Evolutionary conservation across 2,113 vertebrate genomes (phyloP).

Genomic region (Pogona vitticeps): DNA sequence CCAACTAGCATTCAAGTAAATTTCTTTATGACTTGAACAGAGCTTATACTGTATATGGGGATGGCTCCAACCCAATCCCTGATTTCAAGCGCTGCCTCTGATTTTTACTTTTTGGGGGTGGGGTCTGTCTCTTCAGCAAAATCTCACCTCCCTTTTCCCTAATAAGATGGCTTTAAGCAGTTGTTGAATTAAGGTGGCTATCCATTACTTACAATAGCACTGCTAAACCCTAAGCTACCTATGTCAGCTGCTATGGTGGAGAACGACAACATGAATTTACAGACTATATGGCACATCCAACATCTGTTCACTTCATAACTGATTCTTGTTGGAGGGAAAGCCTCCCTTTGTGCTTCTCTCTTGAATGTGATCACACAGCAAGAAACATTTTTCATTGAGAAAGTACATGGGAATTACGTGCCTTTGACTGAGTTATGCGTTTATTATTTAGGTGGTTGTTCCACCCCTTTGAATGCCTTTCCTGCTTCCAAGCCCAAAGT

Average conservation of each 20-base stretch:
- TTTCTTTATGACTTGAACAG: neutral
- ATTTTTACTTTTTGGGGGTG: neutral
- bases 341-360: constrained; percentile 24
- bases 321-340: constrained; percentile 2
- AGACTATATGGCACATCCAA: neutral
- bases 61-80: neutral
- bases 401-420: constrained; percentile 17
- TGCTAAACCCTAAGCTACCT: too few species aligned
- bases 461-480: constrained; percentile 36
- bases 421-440: constrained; percentile 31
- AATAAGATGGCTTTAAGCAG: too few species aligned
- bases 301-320: neutral
- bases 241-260: neutral
- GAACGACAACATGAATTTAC: neutral
- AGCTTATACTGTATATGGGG: neutral
- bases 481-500: constrained; percentile 21
- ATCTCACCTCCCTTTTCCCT: neutral
- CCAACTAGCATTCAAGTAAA: constrained; percentile 44
- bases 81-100: neutral
- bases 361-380: constrained; percentile 9
- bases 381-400: constrained; percentile 22
- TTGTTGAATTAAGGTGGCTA: too few species aligned
- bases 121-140: neutral
- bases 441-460: constrained; percentile 28
- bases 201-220: too few species aligned